Evolutionary conservation across 2,113 vertebrate genomes (phyloP), one percentile per base, ranked within the genome.

Genomic region (Tachysurus vachellii): DNA sequence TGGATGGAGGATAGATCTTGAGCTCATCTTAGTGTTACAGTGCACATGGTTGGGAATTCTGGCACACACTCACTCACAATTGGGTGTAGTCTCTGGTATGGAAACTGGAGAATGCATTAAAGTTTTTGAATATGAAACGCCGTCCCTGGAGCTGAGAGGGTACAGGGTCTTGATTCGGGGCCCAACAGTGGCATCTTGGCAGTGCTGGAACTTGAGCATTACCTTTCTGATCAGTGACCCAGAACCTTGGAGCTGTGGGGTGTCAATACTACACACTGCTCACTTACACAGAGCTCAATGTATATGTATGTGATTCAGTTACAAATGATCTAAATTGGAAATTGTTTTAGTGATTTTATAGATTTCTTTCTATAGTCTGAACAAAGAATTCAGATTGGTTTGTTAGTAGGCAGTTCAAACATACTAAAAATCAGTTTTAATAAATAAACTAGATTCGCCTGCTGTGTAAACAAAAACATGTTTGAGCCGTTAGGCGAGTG

Each of bases 401-500:
- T 50, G 68, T 70, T 36, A 14, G 6, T 1, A 64, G 17, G 5
- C 68, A 3, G 14, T 13, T 5, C 11, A 16, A 77, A n/a, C 44
- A 9, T 75, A 12, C 16, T 23, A 14, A 53, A 44, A 50, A 9
- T 77, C 73, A 14, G 44, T 6, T 50, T 50, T 47, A 26, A 26
- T 26, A 50, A 76, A 50, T 53, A n/a, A 76, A 2, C 47, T 47
- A 14, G 26, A 77, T 28, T 77, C 16, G 12, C 26, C 23, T 77
- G 71, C 47, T 50, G 21, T 75, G 11, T 26, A 50, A 75, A 75
- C 42, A 21, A 75, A 75, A 12, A 10, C 31, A 44, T 44, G 19
- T 73, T 75, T 75, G 71, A 50, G 21, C 8, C 42, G 28, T 71
- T 13, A 85, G 88, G 87, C 91, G 87, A 28, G 61, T 4, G 42